Percentiles rank a stretch among this genome's conserved stretches.
phyloP scores from a whole-genome alignment of 2,797 vertebrate species.

The Myripristis jacobus region DNA sequence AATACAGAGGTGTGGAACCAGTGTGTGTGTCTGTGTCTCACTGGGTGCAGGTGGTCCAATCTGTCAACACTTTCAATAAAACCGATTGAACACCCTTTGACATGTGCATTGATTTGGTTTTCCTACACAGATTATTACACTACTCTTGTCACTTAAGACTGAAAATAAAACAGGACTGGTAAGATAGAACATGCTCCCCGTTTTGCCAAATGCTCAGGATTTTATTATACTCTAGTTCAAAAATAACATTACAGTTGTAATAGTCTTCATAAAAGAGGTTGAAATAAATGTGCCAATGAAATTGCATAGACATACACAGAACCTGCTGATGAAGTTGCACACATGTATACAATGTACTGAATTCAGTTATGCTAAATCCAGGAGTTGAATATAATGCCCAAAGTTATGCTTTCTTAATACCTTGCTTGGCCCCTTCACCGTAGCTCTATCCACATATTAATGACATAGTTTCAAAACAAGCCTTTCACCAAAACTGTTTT shows the following conservation, averaged over 20 bases:
- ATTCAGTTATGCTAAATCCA: conserved; percentile 33
- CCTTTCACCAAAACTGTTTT: neutral
- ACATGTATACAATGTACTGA: conserved; percentile 16
- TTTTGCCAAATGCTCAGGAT: conserved; percentile 46
- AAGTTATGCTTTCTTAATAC: conserved; percentile 15
- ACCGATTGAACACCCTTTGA: conserved; percentile 32
- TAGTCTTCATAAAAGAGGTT: conserved; percentile 13
- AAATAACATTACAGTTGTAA: conserved; percentile 13
- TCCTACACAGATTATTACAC: no score
- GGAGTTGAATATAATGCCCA: conserved; percentile 49
- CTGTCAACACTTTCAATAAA: conserved; percentile 69
- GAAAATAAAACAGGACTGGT: neutral
- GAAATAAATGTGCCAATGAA: conserved; percentile 10
- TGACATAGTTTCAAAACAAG: conserved; percentile 4
- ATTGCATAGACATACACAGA: conserved; percentile 41
- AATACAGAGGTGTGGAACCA: conserved; percentile 27
- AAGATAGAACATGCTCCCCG: neutral
- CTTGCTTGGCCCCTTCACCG: neutral
- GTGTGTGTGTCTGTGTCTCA: conserved; percentile 18
- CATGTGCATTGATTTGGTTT: no score
- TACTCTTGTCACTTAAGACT: no score
- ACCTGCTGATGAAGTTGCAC: conserved; percentile 38
- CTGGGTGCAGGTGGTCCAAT: conserved; percentile 21
- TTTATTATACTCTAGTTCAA: conserved; percentile 45
- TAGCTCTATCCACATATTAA: neutral